These are phyloP conservation scores for Dicrostonyx torquatus DNA, from an alignment of 2,797 vertebrate genomes.

Conservation along the genomic window DNA sequence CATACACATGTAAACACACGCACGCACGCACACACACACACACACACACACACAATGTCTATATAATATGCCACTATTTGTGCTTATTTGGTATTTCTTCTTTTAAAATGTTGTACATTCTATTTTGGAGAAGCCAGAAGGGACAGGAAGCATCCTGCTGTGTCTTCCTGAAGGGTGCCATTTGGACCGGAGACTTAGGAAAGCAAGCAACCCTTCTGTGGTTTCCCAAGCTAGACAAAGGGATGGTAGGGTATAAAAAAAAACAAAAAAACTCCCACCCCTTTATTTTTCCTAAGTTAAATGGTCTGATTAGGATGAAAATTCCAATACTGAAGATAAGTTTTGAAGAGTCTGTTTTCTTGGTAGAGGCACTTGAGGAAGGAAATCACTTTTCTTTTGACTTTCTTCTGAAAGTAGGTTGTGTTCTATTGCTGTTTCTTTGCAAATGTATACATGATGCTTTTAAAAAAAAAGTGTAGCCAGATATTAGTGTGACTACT, in stretches of 20 bases:
- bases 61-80: background rate
- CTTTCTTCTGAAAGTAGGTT: constrained; percentile 7
- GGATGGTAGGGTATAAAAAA: background rate
- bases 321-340: background rate
- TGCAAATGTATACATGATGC: background rate
- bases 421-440: constrained; percentile 1
- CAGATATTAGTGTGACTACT: background rate
- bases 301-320: background rate
- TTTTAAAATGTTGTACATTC: background rate
- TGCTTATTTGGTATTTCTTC: background rate
- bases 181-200: background rate
- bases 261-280: too few species aligned
- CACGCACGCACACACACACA: too few species aligned
- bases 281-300: background rate
- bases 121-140: background rate
- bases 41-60: background rate
- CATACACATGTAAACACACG: too few species aligned
- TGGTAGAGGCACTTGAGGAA: background rate
- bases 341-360: constrained; percentile 23
- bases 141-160: background rate
- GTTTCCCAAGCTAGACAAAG: background rate
- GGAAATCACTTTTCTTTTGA: background rate
- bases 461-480: background rate
- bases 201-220: too few species aligned
- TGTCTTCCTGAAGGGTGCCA: too few species aligned